Percentiles rank a stretch among this genome's conserved stretches.
These are phyloP conservation scores for Plectropomus leopardus DNA, from an alignment of 2,113 vertebrate species.

Conservation along the genomic window DNA sequence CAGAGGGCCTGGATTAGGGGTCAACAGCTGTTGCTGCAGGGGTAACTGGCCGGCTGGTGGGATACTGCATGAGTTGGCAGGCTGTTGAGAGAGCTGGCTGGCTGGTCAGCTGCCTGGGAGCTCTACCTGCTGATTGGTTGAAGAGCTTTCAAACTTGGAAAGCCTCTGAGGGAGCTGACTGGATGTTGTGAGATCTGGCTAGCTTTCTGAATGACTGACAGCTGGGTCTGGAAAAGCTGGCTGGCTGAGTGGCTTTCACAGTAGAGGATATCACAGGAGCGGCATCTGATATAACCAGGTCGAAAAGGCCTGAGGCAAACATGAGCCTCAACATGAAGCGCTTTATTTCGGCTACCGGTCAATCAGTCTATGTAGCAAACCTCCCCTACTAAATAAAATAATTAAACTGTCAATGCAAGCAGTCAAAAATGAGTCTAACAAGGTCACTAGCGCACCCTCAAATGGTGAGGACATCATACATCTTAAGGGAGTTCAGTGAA, in stretches of 20 bases:
- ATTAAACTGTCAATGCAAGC: background rate
- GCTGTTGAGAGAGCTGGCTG: slow-evolving; percentile 15
- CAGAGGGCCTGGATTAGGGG: slow-evolving; percentile 1
- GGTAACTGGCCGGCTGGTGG: slow-evolving; percentile 6
- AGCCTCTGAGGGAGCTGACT: slow-evolving; percentile 7
- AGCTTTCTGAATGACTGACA: slow-evolving; percentile 29
- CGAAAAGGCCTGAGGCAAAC: background rate
- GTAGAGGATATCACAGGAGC: background rate
- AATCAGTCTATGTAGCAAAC: background rate
- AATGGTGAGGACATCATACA: background rate
- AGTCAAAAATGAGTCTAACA: background rate
- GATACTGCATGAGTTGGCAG: slow-evolving; percentile 5
- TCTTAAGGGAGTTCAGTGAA: background rate
- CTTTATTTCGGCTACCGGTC: background rate
- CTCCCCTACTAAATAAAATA: background rate
- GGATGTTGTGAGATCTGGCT: slow-evolving; percentile 13
- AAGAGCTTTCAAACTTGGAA: slow-evolving; percentile 26
- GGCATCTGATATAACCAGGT: slow-evolving; percentile 13
- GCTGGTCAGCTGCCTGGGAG: slow-evolving; percentile 1
- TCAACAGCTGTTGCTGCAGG: slow-evolving; percentile 34
- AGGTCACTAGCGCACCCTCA: background rate
- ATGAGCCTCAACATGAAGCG: background rate
- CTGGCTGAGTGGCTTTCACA: slow-evolving; percentile 6
- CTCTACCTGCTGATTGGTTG: slow-evolving; percentile 9
- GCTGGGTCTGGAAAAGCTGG: background rate